phyloP scores from a whole-genome alignment of 1,140 invertebrate species.

The Anagrus nilaparvatae region DNA sequence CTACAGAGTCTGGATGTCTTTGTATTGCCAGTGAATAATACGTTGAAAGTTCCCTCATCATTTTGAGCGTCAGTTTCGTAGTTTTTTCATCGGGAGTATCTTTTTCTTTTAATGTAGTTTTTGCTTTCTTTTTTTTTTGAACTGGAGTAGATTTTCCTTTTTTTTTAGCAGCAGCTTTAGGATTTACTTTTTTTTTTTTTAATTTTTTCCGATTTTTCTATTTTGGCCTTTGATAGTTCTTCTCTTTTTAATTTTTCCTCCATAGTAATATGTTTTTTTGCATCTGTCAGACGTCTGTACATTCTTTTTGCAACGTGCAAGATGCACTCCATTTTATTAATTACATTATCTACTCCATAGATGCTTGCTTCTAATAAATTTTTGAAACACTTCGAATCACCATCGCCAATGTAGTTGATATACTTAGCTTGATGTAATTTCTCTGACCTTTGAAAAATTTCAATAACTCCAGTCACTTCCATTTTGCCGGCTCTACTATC shows the following conservation, averaged over 20 bases:
- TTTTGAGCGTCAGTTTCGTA: slow-evolving; percentile 12
- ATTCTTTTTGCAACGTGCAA: slow-evolving; percentile 6
- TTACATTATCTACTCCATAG: background rate
- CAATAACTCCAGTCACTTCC: background rate
- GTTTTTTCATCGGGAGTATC: no score
- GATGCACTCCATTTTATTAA: slow-evolving; percentile 11
- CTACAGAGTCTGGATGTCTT: slow-evolving; percentile 16
- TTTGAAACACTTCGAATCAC: slow-evolving; percentile 8
- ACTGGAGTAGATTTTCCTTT: no score
- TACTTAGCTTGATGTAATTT: background rate
- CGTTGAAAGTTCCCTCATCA: slow-evolving; percentile 16
- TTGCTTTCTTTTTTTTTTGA: no score
- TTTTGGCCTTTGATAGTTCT: no score
- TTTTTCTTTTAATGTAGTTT: no score
- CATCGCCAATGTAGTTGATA: slow-evolving; percentile 10
- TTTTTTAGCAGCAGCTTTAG: no score
- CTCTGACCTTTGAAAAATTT: background rate
- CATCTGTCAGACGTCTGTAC: background rate
- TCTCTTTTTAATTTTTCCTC: background rate
- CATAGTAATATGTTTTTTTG: background rate
- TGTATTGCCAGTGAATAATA: slow-evolving; percentile 20
- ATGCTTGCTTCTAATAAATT: slow-evolving; percentile 1
- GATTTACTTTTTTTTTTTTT: no score
- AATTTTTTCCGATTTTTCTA: no score
- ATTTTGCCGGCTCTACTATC: background rate